These are phyloP conservation scores for Morpho deidamia DNA, from an alignment of 2,888 invertebrate species.

Conservation along the genomic window DNA sequence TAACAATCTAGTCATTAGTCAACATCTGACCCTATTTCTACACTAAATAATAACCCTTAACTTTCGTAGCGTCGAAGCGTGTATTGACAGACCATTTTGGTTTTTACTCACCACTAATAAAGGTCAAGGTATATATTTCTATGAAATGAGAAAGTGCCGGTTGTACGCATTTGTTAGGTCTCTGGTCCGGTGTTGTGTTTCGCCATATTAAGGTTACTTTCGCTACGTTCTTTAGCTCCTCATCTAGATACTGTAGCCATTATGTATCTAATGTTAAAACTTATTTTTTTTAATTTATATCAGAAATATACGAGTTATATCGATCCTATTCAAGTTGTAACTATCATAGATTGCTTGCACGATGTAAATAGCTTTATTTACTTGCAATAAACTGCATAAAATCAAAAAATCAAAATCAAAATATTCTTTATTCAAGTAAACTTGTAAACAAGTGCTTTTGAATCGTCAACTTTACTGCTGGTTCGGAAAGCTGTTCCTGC, in stretches of 20 bases:
- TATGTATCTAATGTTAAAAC: background rate
- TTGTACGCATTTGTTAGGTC: constrained; percentile 13
- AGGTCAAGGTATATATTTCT: constrained; percentile 3
- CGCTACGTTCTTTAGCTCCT: constrained; percentile 24
- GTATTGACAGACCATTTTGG: background rate
- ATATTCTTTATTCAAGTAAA: too few relatives aligned
- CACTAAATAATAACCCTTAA: background rate
- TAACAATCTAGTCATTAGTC: background rate
- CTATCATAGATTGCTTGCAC: too few relatives aligned
- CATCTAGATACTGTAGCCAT: background rate
- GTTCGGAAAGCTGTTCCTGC: too few relatives aligned
- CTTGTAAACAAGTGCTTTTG: too few relatives aligned
- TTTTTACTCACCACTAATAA: background rate
- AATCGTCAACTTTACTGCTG: too few relatives aligned
- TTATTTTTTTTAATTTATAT: too few relatives aligned
- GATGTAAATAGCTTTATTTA: too few relatives aligned
- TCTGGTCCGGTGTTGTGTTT: constrained; percentile 20
- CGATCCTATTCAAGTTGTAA: too few relatives aligned
- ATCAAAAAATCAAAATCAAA: too few relatives aligned
- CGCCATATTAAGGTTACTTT: constrained; percentile 42
- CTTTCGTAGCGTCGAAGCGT: background rate
- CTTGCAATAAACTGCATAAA: too few relatives aligned
- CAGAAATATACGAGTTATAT: too few relatives aligned
- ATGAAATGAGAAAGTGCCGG: constrained; percentile 32
- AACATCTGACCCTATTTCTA: background rate